Evolutionary conservation across 2,797 vertebrate genomes (phyloP).

Genomic region (Chelidonichthys spinosus): DNA sequence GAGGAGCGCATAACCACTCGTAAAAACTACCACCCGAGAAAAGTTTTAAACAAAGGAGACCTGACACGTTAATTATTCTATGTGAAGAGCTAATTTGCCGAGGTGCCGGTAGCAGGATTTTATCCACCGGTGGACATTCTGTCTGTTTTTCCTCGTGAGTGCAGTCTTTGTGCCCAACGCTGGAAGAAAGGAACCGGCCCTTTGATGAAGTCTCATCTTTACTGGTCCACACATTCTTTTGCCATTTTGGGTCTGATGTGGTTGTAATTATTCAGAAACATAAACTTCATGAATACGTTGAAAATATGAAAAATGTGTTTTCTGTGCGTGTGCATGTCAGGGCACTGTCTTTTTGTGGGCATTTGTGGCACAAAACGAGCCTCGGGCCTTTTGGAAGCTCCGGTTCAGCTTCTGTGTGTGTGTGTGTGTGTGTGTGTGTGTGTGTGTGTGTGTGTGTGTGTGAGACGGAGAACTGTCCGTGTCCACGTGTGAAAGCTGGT

Average conservation of each 20-base stretch:
- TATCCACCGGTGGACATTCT: neutral
- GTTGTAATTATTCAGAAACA: constrained; percentile 1
- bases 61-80: neutral
- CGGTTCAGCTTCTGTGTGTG: constrained; percentile 11
- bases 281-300: neutral
- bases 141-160: neutral
- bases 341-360: constrained; percentile 15
- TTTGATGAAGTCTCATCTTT: neutral
- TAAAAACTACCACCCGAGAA: neutral
- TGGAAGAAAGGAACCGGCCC: neutral
- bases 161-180: neutral
- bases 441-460: constrained; percentile 2
- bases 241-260: neutral
- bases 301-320: constrained; percentile 13
- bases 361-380: constrained; percentile 36
- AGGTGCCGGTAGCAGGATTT: neutral
- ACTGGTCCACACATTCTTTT: neutral
- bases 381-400: constrained; percentile 44
- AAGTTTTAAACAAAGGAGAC: neutral
- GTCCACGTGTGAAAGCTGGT: constrained; percentile 66
- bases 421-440: constrained; percentile 8
- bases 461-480: constrained; percentile 50
- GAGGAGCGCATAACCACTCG: neutral
- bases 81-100: neutral
- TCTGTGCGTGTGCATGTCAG: neutral